Conservation (phyloP, 2,797 vertebrate genomes). For the Podarcis lilfordi region DNA sequence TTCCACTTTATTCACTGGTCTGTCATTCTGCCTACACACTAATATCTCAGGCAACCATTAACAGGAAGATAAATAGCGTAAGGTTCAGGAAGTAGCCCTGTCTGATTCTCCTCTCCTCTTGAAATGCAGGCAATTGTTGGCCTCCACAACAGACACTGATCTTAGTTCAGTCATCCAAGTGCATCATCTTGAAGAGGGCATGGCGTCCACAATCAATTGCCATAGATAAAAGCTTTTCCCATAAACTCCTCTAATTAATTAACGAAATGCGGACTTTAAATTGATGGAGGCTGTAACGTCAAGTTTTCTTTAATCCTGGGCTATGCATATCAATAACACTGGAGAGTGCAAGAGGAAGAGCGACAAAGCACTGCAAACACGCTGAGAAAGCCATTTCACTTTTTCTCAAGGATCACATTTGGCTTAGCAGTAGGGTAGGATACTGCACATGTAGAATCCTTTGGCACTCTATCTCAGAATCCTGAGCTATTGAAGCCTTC, state of each 20-base stretch:
- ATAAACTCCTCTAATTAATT: slow-evolving; percentile 80
- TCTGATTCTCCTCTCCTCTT: slow-evolving; percentile 61
- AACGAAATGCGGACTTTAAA: slow-evolving; percentile 76
- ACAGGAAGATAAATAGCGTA: slow-evolving; percentile 63
- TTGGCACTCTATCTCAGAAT: not conserved
- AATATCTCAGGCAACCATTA: slow-evolving; percentile 15
- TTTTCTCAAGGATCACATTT: not conserved
- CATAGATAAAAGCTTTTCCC: slow-evolving; percentile 82
- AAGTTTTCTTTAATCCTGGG: slow-evolving; percentile 68
- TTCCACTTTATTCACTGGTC: not conserved
- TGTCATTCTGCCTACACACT: not conserved
- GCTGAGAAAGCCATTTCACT: slow-evolving; percentile 45
- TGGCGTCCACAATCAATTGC: slow-evolving; percentile 66
- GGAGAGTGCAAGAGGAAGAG: not conserved
- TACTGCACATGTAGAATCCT: not conserved
- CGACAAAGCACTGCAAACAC: slow-evolving; percentile 52
- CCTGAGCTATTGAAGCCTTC: not conserved
- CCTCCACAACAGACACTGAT: slow-evolving; percentile 61
- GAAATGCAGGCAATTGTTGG: slow-evolving; percentile 70
- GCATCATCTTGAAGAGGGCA: slow-evolving; percentile 67
- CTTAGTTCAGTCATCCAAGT: slow-evolving; percentile 70
- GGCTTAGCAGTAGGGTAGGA: not conserved
- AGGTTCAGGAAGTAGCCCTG: slow-evolving; percentile 56
- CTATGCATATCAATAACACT: slow-evolving; percentile 69
- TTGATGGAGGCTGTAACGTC: slow-evolving; percentile 74